phyloP scores from a whole-genome alignment of 1,140 invertebrate genomes.

The Cherax quadricarinatus region DNA sequence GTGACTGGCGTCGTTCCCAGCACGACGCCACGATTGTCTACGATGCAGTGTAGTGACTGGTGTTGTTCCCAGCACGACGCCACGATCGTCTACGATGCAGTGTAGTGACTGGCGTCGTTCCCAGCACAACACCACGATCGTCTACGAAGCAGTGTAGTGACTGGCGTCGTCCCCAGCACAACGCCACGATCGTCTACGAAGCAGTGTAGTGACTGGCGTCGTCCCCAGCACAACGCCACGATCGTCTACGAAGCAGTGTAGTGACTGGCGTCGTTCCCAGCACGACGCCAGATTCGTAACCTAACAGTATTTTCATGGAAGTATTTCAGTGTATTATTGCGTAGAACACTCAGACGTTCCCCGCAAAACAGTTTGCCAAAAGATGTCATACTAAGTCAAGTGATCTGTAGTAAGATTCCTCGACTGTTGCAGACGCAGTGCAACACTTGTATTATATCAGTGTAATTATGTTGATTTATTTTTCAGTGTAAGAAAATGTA shows the following conservation, averaged over 20 bases:
- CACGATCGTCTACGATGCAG: background rate
- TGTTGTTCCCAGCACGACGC: background rate
- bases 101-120: background rate
- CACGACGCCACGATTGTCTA: background rate
- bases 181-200: background rate
- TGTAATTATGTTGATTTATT: constrained; percentile 47
- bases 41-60: background rate
- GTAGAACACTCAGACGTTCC: background rate
- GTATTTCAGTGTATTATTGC: background rate
- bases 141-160: background rate
- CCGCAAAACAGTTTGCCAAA: background rate
- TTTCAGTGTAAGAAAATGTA: constrained; percentile 48
- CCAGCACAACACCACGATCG: background rate
- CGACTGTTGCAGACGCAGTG: constrained; percentile 19
- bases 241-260: background rate
- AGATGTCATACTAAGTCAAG: background rate
- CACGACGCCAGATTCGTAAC: no score
- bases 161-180: background rate
- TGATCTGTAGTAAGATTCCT: constrained; percentile 3
- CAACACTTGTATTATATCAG: constrained; percentile 42
- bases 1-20: background rate
- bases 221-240: background rate
- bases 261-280: background rate
- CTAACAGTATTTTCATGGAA: background rate
- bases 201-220: background rate